A percentile compares a stretch with the other conserved stretches of the same genome.
phyloP scores from a whole-genome alignment of 1,140 invertebrate genomes.

The Oppia nitens region DNA sequence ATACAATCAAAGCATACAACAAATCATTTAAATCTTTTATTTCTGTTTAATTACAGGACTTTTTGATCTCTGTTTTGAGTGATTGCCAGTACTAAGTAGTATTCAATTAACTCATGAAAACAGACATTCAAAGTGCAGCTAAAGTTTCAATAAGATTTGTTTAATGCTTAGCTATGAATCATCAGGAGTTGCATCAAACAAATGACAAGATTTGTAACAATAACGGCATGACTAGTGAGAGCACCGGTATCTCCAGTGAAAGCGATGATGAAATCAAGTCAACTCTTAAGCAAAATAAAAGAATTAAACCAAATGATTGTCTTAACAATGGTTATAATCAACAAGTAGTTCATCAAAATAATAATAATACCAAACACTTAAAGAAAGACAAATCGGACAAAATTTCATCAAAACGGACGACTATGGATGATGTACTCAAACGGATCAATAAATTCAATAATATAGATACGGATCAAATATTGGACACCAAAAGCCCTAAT shows the following conservation, averaged over 20 bases:
- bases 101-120: no score
- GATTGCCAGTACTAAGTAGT: no score
- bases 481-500: background rate
- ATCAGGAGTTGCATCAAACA: background rate
- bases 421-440: slow-evolving; percentile 11
- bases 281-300: no score
- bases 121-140: background rate
- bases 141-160: background rate
- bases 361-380: background rate
- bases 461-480: background rate
- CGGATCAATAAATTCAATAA: slow-evolving; percentile 5
- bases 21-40: no score
- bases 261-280: background rate
- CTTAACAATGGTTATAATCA: no score
- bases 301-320: background rate
- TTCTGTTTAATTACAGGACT: no score
- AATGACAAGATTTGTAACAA: background rate
- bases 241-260: background rate
- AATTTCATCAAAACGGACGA: background rate
- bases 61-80: no score
- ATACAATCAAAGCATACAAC: no score
- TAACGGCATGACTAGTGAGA: background rate
- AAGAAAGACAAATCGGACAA: background rate
- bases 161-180: background rate
- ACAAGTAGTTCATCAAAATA: background rate